phyloP scores from a whole-genome alignment of 1,140 invertebrate species.

The Cryptotermes secundus region DNA sequence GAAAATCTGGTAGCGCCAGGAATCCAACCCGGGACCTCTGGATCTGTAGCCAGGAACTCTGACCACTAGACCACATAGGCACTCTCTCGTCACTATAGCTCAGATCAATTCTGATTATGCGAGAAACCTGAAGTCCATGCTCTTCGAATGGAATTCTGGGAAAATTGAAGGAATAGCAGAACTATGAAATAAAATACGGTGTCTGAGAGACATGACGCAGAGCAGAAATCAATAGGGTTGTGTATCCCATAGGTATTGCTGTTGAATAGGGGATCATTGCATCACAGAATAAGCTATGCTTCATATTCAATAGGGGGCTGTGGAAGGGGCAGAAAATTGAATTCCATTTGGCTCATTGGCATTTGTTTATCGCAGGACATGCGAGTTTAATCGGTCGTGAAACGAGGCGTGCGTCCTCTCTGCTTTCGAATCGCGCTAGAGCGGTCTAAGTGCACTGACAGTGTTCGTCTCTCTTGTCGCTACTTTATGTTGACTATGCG shows the following conservation, averaged over 20 bases:
- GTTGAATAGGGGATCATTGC: conserved; percentile 10
- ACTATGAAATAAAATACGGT: background rate
- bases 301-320: background rate
- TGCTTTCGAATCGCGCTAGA: background rate
- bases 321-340: conserved; percentile 9
- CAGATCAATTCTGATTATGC: too few relatives aligned
- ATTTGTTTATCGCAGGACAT: conserved; percentile 15
- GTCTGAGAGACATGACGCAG: background rate
- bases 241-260: too few relatives aligned
- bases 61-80: too few relatives aligned
- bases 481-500: too few relatives aligned
- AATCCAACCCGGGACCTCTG: too few relatives aligned
- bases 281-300: conserved; percentile 5
- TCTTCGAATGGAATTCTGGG: too few relatives aligned
- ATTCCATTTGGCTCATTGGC: conserved; percentile 14
- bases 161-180: background rate
- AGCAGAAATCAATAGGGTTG: background rate
- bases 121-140: too few relatives aligned
- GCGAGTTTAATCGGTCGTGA: conserved; percentile 14
- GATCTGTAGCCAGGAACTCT: too few relatives aligned
- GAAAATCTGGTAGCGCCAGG: too few relatives aligned
- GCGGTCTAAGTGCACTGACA: background rate
- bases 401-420: background rate
- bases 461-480: too few relatives aligned
- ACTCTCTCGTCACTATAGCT: too few relatives aligned